Base-by-base conservation (phyloP, 2,113 vertebrate species). In the Pteronura brasiliensis region DNA sequence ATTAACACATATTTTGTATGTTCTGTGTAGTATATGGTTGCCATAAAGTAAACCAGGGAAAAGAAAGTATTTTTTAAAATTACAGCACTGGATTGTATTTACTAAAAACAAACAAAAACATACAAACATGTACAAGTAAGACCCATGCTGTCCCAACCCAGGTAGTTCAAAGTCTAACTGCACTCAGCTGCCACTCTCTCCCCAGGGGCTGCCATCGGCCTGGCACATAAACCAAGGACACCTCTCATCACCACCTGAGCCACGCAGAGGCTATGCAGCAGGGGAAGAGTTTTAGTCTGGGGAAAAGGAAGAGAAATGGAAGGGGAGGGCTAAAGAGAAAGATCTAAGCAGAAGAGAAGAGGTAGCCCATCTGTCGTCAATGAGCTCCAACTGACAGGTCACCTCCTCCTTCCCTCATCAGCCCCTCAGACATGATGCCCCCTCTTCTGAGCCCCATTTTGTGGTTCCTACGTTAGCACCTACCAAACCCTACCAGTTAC, bases 151-250 rank as follows among this genome's bases (percentile, higher is more conserved):
- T 44, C 29, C 72, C 42, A 76, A 76, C 72, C 12, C 25, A 25
- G 25, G 72, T 44, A 17, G 25, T 47, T 47, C 42, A 44, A 44
- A 42, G 14, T 42, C 76, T 31, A 79, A 34, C 4, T 12, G 44
- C 72, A 4, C 23, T 29, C 3, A 6, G 25, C 42, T 6, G 2
- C 49, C 49, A 20, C 18, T 90, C 67, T 2, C 71, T 74, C 61
- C 42, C 11, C 27, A 0, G 15, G 0, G 27, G 15, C n/a, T 15
- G 15, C 6, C 63, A 57, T 11, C 25, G 0, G 42, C 7, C 25
- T 29, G 42, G 72, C 72, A 29, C 4, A 1, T 15, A 76, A 52
- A 69, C n/a, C 25, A 27, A 71, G 59, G 29, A 27, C 8, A 27
- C 31, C 25, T 74, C 86, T 27, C 67, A 49, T 18, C n/a, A 29